These are phyloP conservation scores for Callitettix versicolor DNA, from an alignment of 1,140 invertebrate species.

Conservation along the genomic window DNA sequence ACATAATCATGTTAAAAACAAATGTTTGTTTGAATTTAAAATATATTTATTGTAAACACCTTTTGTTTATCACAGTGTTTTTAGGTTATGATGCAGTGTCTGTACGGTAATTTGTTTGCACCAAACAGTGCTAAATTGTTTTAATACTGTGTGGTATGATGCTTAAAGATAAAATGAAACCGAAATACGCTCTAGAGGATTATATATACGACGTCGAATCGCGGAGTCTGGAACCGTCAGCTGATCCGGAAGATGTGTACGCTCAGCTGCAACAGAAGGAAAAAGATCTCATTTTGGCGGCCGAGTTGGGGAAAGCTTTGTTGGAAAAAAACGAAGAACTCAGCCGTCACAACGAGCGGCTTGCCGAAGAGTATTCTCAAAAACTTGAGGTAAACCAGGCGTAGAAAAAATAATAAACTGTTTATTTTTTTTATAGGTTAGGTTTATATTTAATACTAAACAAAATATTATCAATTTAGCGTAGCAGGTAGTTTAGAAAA, in stretches of 20 bases:
- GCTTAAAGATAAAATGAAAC: constrained; percentile 25
- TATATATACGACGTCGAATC: constrained; percentile 45
- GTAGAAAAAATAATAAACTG: too few species aligned
- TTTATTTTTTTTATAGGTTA: too few species aligned
- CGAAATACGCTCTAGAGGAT: constrained; percentile 39
- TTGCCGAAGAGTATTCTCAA: constrained; percentile 79
- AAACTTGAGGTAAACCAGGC: constrained; percentile 75
- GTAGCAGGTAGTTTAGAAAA: too few species aligned
- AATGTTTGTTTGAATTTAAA: too few species aligned
- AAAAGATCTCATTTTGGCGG: constrained; percentile 81
- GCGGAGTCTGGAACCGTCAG: constrained; percentile 30
- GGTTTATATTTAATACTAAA: too few species aligned
- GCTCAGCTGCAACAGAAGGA: constrained; percentile 84
- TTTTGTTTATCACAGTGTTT: too few species aligned
- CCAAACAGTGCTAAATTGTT: neutral
- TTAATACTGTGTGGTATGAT: constrained; percentile 6
- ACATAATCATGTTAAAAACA: too few species aligned
- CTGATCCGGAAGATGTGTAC: constrained; percentile 59
- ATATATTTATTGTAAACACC: too few species aligned
- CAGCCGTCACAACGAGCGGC: constrained; percentile 70
- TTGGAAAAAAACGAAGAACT: constrained; percentile 90
- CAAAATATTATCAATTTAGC: too few species aligned
- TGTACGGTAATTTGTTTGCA: neutral
- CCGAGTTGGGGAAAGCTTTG: constrained; percentile 88
- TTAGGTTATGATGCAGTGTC: too few species aligned